Evolutionary conservation across 2,113 vertebrate species (phyloP).

Genomic region (Turnix velox): DNA sequence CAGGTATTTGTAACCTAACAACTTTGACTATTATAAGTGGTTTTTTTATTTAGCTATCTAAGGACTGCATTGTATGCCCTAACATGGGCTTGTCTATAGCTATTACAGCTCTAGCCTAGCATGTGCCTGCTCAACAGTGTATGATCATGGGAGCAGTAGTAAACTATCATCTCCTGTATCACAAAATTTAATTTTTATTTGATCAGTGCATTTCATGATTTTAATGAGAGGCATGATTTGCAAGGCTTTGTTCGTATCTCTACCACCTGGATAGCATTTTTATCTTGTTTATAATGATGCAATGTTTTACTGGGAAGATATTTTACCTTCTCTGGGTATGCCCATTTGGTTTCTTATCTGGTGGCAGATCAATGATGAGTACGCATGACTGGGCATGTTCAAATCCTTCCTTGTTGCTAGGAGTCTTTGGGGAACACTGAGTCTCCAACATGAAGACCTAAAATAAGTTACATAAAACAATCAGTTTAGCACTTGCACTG

Average conservation of each 20-base stretch:
- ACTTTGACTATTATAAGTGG: background rate
- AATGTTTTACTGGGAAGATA: background rate
- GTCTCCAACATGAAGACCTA: conserved; percentile 98
- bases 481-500: background rate
- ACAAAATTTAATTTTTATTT: background rate
- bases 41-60: background rate
- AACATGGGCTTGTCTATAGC: background rate
- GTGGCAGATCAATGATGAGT: conserved; percentile 91
- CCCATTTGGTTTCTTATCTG: conserved; percentile 87
- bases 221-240: background rate
- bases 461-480: background rate
- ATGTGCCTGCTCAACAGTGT: background rate
- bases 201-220: background rate
- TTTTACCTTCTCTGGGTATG: conserved; percentile 89
- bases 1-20: background rate
- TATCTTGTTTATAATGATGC: background rate
- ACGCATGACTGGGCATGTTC: conserved; percentile 97
- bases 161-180: background rate
- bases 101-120: background rate
- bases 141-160: background rate
- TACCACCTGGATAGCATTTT: background rate
- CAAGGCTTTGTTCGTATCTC: background rate
- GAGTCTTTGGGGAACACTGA: conserved; percentile 94
- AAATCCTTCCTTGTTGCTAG: conserved; percentile 93
- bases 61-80: background rate